Base-by-base conservation (phyloP, 2,888 invertebrate genomes). In the Brachypterus glaber region DNA sequence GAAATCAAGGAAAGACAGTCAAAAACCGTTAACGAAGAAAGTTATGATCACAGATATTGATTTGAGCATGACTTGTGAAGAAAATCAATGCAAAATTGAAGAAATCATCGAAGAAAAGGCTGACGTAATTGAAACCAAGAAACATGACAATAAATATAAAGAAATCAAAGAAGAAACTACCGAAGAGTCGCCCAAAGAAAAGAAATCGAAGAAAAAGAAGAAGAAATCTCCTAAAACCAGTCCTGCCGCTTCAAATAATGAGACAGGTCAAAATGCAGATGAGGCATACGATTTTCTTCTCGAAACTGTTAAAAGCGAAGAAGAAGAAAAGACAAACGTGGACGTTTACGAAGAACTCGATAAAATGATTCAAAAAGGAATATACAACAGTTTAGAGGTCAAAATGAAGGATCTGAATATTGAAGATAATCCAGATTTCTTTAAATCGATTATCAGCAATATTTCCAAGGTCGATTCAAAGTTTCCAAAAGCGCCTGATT, bases 291-390 rank as follows among this genome's bases (percentile, higher is more conserved):
- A 63, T 44, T 53, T 59, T 33, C 48, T 61, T 2, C 41, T 59
- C 14, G 59, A 59, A 35, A 49, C 48, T 8, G 26, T 50, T 14
- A 37, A 40, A 3, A 39, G 33, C 12, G 52, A 58, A 35, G 40
- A 47, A 2, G 47, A 51, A 2, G 30, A 2, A 12, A 63, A 62
- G 43, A 64, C 65, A 0, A 63, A 63, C 43, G 53, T 60, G 14
- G 64, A 66, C 41, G 56, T 66, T 7, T 64, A 64, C 1, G 53
- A 62, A 41, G 67, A 66, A 48, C 41, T 67, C 18, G 65, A 66
- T 37, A 57, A 58, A 37, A 57, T 66, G 40, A 67, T 67, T 29
- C 64, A 64, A 33, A 59, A 60, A 21, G 64, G 66, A 3, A 58
- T 67, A 51, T 65, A 59, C 50, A 60, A 49, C 41, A 62, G 51